Base-by-base conservation (phyloP, 2,797 vertebrate genomes). In the Gymnoscopelus microlampas region DNA sequence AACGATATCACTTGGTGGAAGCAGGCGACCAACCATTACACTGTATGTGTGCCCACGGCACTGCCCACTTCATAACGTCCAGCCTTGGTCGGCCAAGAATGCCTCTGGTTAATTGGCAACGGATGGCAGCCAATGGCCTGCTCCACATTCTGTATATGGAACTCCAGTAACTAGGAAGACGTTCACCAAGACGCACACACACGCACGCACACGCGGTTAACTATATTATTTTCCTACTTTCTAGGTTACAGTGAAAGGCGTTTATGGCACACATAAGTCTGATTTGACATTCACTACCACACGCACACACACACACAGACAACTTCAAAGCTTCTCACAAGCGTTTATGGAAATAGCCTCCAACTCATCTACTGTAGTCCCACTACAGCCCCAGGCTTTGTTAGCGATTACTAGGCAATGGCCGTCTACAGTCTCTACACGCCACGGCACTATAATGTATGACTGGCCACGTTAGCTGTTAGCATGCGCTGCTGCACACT, bases 391-490 rank as follows among this genome's bases (percentile, higher is more conserved):
- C 0, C 4, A 47, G 83, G 82, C 84, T 1, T 53, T 12, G 54
- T 63, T 81, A 69, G 50, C 47, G 8, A 80, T 78, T 44, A 76
- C 60, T 2, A 10, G 66, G 70, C 74, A 65, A 63, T 60, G n/a
- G 32, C 5, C 32, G 4, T 3, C 32, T 35, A 4, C 32, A 35
- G 29, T 29, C 29, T 29, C 26, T 32, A 5, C 32, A 32, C 32
- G 5, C 26, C 26, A 29, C 26, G 26, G 26, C 26, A 2, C 26
- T 29, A 19, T 19, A 19, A 19, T 19, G 73, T 75, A 83, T 88
- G 88, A 90, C 87, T 85, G 76, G 60, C 67, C 73, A 55, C 63
- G 68, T 70, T 74, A 68, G 39, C 59, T 15, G 9, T 23, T 12
- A 14, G 70, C 60, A 54, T 71, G 71, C 68, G 70, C 67, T 14